These are phyloP conservation scores for Macrophya annulata DNA, from an alignment of 2,888 invertebrate species.

Conservation along the genomic window DNA sequence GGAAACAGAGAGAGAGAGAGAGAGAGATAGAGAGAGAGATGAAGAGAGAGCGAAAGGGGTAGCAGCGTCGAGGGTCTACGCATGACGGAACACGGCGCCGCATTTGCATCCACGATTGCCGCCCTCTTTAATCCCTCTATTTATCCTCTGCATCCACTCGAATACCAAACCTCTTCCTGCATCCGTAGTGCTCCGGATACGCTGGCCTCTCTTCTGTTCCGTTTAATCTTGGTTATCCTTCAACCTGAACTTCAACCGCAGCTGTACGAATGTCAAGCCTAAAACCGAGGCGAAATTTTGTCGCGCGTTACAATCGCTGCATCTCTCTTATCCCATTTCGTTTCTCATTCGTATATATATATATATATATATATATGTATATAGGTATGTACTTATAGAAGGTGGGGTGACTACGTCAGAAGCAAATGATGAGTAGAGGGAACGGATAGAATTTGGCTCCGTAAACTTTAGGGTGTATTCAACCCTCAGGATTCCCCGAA, in stretches of 20 bases:
- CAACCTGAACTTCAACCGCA: slow-evolving; percentile 44
- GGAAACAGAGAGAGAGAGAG: slow-evolving; percentile 8
- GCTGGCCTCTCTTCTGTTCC: slow-evolving; percentile 41
- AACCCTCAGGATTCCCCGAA: slow-evolving; percentile 39
- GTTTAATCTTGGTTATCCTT: slow-evolving; percentile 33
- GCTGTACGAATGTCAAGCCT: background rate
- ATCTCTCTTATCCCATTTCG: background rate
- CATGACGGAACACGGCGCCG: slow-evolving; percentile 50
- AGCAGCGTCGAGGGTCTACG: slow-evolving; percentile 38
- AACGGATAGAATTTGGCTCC: slow-evolving; percentile 43
- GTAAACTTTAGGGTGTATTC: slow-evolving; percentile 45
- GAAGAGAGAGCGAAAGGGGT: background rate
- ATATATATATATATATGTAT: too few relatives aligned
- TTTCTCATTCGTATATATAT: slow-evolving; percentile 35
- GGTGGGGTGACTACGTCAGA: background rate
- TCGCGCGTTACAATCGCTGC: slow-evolving; percentile 27
- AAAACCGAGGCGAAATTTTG: background rate
- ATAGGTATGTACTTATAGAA: background rate
- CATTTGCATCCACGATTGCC: slow-evolving; percentile 54
- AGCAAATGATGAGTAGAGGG: slow-evolving; percentile 27
- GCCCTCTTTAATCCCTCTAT: slow-evolving; percentile 53
- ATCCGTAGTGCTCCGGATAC: slow-evolving; percentile 24
- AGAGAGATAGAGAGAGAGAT: slow-evolving; percentile 24
- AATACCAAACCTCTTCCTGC: slow-evolving; percentile 46
- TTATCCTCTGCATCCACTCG: slow-evolving; percentile 54